phyloP scores from a whole-genome alignment of 53 echinoderm and acorn worm genomes.

The Mesocentrotus franciscanus region DNA sequence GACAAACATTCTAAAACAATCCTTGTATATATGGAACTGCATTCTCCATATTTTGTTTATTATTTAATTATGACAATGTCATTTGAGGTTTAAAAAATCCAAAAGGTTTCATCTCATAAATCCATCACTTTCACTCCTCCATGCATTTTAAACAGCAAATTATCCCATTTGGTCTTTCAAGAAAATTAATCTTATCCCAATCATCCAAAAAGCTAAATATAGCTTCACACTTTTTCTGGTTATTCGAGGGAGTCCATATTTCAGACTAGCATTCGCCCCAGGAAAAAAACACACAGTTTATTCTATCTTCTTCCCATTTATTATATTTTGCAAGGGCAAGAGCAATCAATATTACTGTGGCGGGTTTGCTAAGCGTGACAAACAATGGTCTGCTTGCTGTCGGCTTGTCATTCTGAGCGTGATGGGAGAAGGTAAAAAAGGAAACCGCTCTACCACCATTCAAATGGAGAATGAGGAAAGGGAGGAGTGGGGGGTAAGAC shows the following conservation, averaged over 20 bases:
- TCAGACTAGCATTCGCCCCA: neutral
- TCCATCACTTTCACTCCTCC: neutral
- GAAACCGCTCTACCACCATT: slow-evolving; percentile 3
- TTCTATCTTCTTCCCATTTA: neutral
- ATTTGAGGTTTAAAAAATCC: neutral
- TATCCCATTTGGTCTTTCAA: neutral
- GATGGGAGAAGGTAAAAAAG: slow-evolving; percentile 6
- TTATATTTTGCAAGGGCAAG: slow-evolving; percentile 41
- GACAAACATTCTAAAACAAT: neutral
- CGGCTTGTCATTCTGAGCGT: neutral
- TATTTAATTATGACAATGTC: neutral
- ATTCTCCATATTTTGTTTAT: neutral
- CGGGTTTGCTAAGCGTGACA: slow-evolving; percentile 65
- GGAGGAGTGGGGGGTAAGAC: neutral
- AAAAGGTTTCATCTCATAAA: neutral
- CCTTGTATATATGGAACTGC: neutral
- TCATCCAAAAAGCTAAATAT: neutral
- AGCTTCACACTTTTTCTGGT: neutral
- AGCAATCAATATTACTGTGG: slow-evolving; percentile 61
- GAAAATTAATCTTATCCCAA: neutral
- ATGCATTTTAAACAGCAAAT: neutral
- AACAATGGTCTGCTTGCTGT: slow-evolving; percentile 46
- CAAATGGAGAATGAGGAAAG: neutral
- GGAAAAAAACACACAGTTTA: neutral
- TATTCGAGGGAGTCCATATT: neutral